phyloP scores from a whole-genome alignment of 2,888 invertebrate genomes.

The Oxycera nigricornis region DNA sequence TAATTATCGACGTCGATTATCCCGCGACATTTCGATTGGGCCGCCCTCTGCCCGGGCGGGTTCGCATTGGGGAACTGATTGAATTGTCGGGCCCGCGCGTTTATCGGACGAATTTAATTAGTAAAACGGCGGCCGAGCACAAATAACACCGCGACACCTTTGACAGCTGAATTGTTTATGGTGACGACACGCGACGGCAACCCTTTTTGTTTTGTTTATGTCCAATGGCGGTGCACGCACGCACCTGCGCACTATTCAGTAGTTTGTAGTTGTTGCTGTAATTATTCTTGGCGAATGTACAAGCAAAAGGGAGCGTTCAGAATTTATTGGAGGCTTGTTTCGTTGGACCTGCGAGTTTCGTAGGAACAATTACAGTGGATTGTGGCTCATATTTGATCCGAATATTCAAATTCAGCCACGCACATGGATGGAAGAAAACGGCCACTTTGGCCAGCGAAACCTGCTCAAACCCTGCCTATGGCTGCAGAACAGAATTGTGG shows the following conservation, averaged over 20 bases:
- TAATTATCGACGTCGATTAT: not conserved
- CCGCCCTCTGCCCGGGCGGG: not conserved
- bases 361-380: no score
- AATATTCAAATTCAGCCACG: no score
- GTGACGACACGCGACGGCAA: conserved; percentile 21
- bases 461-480: not conserved
- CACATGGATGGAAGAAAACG: no score
- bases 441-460: not conserved
- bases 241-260: conserved; percentile 30
- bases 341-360: no score
- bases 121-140: not conserved
- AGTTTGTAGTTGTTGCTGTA: not conserved
- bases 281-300: conserved; percentile 15
- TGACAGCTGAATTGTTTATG: conserved; percentile 41
- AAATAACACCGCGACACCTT: conserved; percentile 28
- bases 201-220: conserved; percentile 40
- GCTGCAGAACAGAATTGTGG: not conserved
- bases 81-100: not conserved
- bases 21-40: not conserved
- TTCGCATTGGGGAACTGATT: not conserved
- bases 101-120: conserved; percentile 9
- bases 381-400: no score
- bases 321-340: not conserved
- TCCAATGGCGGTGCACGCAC: conserved; percentile 32
- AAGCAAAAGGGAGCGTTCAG: not conserved